Evolutionary conservation across 23 tunicate genomes (phyloP).

Genomic region (Corella eumyota): DNA sequence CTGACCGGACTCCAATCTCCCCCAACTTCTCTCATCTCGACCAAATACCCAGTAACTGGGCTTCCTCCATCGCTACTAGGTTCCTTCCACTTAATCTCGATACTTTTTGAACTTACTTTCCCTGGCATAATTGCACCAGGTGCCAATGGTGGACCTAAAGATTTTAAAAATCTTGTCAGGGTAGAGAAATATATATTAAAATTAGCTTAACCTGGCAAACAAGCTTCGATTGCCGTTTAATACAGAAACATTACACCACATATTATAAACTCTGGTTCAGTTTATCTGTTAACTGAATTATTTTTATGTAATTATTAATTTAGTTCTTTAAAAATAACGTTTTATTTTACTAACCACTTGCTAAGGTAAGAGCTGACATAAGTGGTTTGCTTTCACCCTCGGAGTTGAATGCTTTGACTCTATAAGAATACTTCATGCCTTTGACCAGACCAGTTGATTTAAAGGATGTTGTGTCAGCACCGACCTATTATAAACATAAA

Average conservation of each 20-base stretch:
- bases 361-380: slow-evolving; percentile 48
- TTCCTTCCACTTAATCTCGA: slow-evolving; percentile 49
- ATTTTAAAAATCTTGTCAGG: no score
- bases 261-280: neutral
- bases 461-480: slow-evolving; percentile 18
- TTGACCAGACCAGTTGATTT: slow-evolving; percentile 46
- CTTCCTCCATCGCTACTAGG: slow-evolving; percentile 88
- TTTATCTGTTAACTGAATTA: no score
- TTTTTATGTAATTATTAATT: no score
- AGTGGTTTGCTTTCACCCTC: slow-evolving; percentile 93
- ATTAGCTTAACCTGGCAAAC: neutral
- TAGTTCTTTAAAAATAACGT: no score
- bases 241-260: neutral
- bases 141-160: slow-evolving; percentile 77
- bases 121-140: slow-evolving; percentile 39
- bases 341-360: slow-evolving; percentile 65
- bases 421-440: slow-evolving; percentile 74
- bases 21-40: slow-evolving; percentile 61
- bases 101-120: slow-evolving; percentile 52
- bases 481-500: neutral
- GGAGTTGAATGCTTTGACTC: slow-evolving; percentile 61
- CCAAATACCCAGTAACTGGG: slow-evolving; percentile 40
- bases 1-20: slow-evolving; percentile 71
- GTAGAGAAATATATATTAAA: no score
- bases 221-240: neutral